Conservation (phyloP, 1,140 invertebrate species). For the Dreissena rostriformis region DNA sequence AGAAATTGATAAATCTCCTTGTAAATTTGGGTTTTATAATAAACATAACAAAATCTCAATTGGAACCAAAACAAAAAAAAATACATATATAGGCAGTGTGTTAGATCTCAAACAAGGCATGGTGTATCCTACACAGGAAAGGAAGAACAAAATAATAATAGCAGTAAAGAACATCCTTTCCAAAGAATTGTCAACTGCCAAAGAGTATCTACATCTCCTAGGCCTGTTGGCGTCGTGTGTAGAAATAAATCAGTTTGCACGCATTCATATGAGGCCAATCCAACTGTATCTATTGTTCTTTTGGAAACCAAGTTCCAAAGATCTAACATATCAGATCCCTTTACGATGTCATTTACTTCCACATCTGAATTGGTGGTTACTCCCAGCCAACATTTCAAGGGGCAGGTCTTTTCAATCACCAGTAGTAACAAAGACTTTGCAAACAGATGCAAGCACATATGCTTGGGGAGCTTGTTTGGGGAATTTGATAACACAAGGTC, state of each 20-base stretch:
- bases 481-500: conserved; percentile 14
- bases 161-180: neutral
- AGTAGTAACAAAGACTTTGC: neutral
- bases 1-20: conserved; percentile 19
- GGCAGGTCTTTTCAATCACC: conserved; percentile 23
- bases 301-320: conserved; percentile 27
- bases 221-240: conserved; percentile 21
- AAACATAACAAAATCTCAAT: conserved; percentile 14
- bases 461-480: conserved; percentile 18
- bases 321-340: conserved; percentile 16
- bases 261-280: conserved; percentile 27
- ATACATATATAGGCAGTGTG: conserved; percentile 22
- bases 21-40: conserved; percentile 4
- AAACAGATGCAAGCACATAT: conserved; percentile 3
- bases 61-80: conserved; percentile 6
- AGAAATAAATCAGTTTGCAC: neutral
- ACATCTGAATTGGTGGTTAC: conserved; percentile 40
- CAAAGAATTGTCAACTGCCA: conserved; percentile 5
- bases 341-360: neutral
- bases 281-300: conserved; percentile 25
- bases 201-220: conserved; percentile 20
- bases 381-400: conserved; percentile 8
- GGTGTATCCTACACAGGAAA: conserved; percentile 18
- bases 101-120: conserved; percentile 2
- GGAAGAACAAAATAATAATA: neutral